These are phyloP conservation scores for Dendrolimus punctatus DNA, from an alignment of 1,140 invertebrate species.

Conservation along the genomic window DNA sequence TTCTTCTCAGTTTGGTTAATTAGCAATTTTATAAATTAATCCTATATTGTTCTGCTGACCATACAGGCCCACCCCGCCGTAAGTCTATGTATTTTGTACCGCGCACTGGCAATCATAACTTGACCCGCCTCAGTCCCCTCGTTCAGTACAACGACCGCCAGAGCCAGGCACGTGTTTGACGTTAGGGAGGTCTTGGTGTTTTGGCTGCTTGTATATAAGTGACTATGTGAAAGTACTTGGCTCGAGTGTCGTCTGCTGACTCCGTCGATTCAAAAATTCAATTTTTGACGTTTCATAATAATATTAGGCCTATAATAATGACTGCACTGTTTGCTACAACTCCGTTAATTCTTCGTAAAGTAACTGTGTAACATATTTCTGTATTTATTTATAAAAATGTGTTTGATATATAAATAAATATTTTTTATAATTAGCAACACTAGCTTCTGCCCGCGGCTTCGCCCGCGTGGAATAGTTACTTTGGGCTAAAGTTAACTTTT, in stretches of 20 bases:
- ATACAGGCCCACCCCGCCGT: slow-evolving; percentile 55
- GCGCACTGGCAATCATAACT: slow-evolving; percentile 24
- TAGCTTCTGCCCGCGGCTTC: too few species aligned
- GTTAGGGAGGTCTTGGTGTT: slow-evolving; percentile 29
- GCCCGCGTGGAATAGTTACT: too few species aligned
- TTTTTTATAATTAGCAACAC: too few species aligned
- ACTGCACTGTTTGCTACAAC: background rate
- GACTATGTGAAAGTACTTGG: slow-evolving; percentile 32
- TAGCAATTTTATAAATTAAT: slow-evolving; percentile 7
- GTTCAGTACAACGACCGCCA: slow-evolving; percentile 5
- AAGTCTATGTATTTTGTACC: slow-evolving; percentile 47
- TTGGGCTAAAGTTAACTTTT: too few species aligned
- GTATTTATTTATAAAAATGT: too few species aligned
- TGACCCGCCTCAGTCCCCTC: slow-evolving; percentile 31
- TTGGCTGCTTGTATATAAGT: slow-evolving; percentile 51
- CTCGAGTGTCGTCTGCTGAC: slow-evolving; percentile 65
- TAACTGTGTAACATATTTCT: background rate
- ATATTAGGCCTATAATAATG: background rate
- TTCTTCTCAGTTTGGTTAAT: background rate
- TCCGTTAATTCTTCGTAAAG: background rate
- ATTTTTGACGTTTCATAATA: slow-evolving; percentile 45
- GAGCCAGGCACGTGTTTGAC: slow-evolving; percentile 20
- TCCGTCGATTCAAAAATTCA: slow-evolving; percentile 62
- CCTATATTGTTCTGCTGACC: slow-evolving; percentile 14
- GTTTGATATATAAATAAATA: too few species aligned